Evolutionary conservation across 1,140 invertebrate species (phyloP), one percentile per base, ranked within the genome.

Genomic region (Drosophila seguyi): DNA sequence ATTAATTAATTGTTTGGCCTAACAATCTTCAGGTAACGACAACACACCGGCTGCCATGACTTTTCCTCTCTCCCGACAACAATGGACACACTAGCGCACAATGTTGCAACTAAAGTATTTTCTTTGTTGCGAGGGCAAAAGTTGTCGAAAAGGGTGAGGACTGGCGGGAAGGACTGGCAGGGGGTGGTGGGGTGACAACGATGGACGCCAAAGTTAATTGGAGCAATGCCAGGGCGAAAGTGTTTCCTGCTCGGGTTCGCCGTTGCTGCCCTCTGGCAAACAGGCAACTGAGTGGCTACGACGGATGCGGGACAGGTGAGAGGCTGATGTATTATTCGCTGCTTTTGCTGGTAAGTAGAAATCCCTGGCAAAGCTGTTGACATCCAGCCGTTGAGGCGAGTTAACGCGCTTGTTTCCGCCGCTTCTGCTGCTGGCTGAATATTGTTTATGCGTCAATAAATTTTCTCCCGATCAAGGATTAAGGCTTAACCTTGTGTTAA

Each of bases 131-230:
- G 42, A 63, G 36, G 16, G 11, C 10, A 36, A 25, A 47, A 14
- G 20, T 38, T 55, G 52, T 34, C 8, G 5, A 22, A 38, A 38
- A 4, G 8, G 6, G 8, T 25, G 25, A 11, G 38, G 48, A 29
- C 18, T 10, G 7, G 29, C 4, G 29, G 63, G 36, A 22, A 25
- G 25, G 25, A 25, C 25, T 25, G 56, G 29, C 31, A 41, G 22
- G n/a, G 42, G 41, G 47, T 36, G 25, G 55, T 39, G 29, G 25
- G 61, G 52, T 69, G 75, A 79, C 71, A 88, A 87, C 75, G 73
- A 88, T 73, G 41, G 79, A 41, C 62, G 59, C 47, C 71, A 57
- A 48, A 88, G 75, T 79, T 83, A 87, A 87, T 82, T 86, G 83
- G 68, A 79, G 65, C 57, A 76, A 73, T 79, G 79, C 59, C 60